Evolutionary conservation across 2,113 vertebrate genomes (phyloP), one percentile per base, ranked within the genome.

Genomic region (Aythya baeri): DNA sequence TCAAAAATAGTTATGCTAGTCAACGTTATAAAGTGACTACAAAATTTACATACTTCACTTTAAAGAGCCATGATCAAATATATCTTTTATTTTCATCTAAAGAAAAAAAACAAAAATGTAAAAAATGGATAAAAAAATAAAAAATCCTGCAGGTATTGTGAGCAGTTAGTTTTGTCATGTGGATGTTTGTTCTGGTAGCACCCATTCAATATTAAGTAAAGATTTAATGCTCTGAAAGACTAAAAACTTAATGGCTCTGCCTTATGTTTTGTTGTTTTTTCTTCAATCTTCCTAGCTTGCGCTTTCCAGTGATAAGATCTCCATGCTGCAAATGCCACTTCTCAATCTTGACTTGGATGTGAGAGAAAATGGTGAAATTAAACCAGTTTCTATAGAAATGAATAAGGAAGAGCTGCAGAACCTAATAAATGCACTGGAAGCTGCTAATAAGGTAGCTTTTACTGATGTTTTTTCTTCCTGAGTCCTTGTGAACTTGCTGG

Each of bases 301-400:
- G 38, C 97, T 99, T 70, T 99, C 99, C 91, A 99, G 99, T 81
- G 99, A 99, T 97, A 99, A 99, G 93, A 98, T 99, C 82, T 98
- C 99, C 26, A 98, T 98, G 76, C 98, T 99, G 71, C 99, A 99
- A 94, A 99, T 98, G 87, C 99, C 99, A 43, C 98, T 99, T 92
- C 92, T 99, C 89, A 98, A 98, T 83, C 99, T 99, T 82, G 98
- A 98, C 96, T 97, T 99, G 93, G 98, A 99, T 85, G 95, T 99
- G 79, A 98, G 95, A 89, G 98, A 99, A 96, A 98, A 99, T 44
- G 98, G 97, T 80, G 93, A 97, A 66, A 86, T 98, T 46, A 98
- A 96, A 26, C 97, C 98, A 0, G 54, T 99, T 93, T 98, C 98
- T 73, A 89, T 99, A 94, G 99, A 99, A 97, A 99, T 99, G 98